A percentile compares a stretch with the other conserved stretches of the same genome.
Evolutionary conservation across 2,888 invertebrate species (phyloP).

Genomic region (Apomyelois bistriatella): DNA sequence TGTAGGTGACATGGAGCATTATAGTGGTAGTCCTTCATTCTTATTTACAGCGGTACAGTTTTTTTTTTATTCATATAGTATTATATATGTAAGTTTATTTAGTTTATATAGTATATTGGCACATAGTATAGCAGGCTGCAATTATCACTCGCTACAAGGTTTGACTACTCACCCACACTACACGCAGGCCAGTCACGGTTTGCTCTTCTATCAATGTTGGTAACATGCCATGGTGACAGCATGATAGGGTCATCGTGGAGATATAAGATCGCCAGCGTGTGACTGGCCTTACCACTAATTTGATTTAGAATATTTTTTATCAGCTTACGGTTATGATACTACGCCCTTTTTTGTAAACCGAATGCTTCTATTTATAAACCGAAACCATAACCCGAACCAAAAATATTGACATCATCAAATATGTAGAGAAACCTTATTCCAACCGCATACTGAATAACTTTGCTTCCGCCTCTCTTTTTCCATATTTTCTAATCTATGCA

Average conservation of each 20-base stretch:
- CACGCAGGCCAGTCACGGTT: conserved; percentile 18
- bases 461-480: conserved; percentile 3
- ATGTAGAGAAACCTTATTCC: not conserved
- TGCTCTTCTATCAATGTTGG: not conserved
- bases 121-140: conserved; percentile 29
- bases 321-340: not conserved
- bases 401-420: not conserved
- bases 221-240: not conserved
- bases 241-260: too few species aligned
- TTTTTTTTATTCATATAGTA: conserved; percentile 33
- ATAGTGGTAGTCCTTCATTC: conserved; percentile 39
- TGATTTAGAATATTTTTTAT: not conserved
- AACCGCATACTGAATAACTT: not conserved
- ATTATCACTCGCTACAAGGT: conserved; percentile 37
- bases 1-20: conserved; percentile 63
- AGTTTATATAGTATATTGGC: conserved; percentile 27
- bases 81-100: conserved; percentile 24
- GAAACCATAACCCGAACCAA: not conserved
- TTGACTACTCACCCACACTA: conserved; percentile 37
- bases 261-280: not conserved
- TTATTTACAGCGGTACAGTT: conserved; percentile 33
- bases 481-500: not conserved
- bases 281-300: not conserved
- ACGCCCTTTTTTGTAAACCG: not conserved
- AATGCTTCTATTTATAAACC: not conserved